Evolutionary conservation across 1,140 invertebrate genomes (phyloP).

Genomic region (Drosophila sechellia): DNA sequence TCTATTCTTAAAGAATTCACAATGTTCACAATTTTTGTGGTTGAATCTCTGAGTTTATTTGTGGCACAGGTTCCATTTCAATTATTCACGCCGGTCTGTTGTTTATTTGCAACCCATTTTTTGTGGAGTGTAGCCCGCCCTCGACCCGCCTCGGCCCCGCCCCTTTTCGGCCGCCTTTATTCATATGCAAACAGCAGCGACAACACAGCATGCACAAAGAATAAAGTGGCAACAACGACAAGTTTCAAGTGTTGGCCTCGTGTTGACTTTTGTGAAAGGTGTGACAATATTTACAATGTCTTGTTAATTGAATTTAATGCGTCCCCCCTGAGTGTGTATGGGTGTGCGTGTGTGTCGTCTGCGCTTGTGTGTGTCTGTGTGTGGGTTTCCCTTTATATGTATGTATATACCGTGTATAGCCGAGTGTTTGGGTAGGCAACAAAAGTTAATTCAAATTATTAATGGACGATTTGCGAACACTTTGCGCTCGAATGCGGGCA

Average conservation of each 20-base stretch:
- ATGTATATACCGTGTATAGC: not conserved
- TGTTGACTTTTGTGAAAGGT: conserved; percentile 72
- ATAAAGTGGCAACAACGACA: conserved; percentile 18
- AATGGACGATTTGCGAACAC: conserved; percentile 56
- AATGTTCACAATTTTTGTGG: too few species aligned
- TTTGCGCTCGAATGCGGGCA: conserved; percentile 29
- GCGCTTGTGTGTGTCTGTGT: not conserved
- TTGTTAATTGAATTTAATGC: conserved; percentile 74
- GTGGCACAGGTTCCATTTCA: not conserved
- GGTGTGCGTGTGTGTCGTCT: conserved; percentile 2
- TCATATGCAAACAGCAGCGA: conserved; percentile 23
- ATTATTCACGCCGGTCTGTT: not conserved
- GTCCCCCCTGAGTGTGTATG: conserved; percentile 9
- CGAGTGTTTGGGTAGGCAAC: conserved; percentile 34
- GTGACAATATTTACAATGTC: conserved; percentile 72
- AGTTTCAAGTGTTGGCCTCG: conserved; percentile 58
- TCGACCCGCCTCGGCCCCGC: not conserved
- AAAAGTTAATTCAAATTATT: conserved; percentile 63
- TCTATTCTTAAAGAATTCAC: too few species aligned
- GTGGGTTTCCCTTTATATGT: not conserved
- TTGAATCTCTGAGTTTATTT: not conserved
- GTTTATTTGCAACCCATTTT: not conserved
- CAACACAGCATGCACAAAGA: conserved; percentile 21
- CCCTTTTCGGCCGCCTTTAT: conserved; percentile 3
- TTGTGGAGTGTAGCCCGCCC: not conserved